These are phyloP conservation scores for Arvicanthis niloticus DNA, from an alignment of 2,113 vertebrate genomes.

Conservation along the genomic window DNA sequence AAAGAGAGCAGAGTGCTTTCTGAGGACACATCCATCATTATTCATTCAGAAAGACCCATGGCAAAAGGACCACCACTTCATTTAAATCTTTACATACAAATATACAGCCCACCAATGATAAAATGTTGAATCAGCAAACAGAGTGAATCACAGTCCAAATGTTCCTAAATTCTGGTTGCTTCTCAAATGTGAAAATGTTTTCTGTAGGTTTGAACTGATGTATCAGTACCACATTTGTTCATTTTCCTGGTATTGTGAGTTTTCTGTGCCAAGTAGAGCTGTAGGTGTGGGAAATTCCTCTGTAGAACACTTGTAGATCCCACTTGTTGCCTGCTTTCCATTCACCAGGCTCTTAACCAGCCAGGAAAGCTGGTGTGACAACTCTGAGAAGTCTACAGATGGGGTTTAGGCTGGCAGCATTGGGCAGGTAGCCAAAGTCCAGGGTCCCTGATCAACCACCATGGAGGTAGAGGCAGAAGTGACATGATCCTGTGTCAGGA, in stretches of 20 bases:
- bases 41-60: not conserved
- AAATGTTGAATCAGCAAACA: not conserved
- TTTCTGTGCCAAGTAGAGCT: not conserved
- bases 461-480: no score
- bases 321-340: no score
- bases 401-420: no score
- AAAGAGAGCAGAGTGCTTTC: not conserved
- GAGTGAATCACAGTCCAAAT: not conserved
- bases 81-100: not conserved
- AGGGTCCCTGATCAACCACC: no score
- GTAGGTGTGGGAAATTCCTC: no score
- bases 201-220: no score
- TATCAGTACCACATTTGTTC: not conserved
- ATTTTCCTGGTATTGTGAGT: not conserved
- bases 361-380: no score
- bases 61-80: rapidly evolving
- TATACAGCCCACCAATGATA: not conserved
- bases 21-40: not conserved
- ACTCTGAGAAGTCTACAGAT: no score
- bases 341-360: no score
- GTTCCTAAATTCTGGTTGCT: not conserved
- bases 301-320: rapidly evolving
- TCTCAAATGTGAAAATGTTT: not conserved
- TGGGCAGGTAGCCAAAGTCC: no score
- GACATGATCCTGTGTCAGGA: no score